These are phyloP conservation scores for Passer domesticus DNA, from an alignment of 2,113 vertebrate genomes.

Conservation along the genomic window DNA sequence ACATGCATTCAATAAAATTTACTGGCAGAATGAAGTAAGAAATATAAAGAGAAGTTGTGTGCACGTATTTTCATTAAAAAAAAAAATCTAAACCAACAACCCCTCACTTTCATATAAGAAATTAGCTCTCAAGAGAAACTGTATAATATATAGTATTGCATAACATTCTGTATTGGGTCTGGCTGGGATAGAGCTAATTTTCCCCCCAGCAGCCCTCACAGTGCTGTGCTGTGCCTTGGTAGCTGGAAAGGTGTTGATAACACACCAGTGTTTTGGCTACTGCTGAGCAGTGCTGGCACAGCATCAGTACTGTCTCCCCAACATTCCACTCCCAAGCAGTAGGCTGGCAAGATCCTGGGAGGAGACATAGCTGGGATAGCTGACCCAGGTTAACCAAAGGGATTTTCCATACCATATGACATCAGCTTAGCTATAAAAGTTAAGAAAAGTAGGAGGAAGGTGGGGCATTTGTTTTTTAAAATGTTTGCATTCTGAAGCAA, in stretches of 20 bases:
- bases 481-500: background rate
- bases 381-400: background rate
- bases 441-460: background rate
- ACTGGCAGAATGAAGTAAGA: background rate
- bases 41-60: background rate
- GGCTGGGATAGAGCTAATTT: background rate
- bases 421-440: background rate
- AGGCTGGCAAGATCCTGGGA: background rate
- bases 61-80: background rate
- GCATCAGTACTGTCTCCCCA: background rate
- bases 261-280: background rate
- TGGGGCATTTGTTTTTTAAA: background rate
- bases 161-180: slow-evolving; percentile 59
- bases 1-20: background rate
- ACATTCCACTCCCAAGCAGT: background rate
- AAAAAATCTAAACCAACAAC: background rate
- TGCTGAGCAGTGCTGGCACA: background rate
- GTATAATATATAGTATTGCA: slow-evolving; percentile 62
- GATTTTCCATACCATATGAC: background rate
- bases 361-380: background rate
- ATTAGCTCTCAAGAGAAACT: background rate
- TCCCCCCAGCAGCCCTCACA: background rate
- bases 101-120: background rate
- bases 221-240: background rate
- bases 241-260: background rate